phyloP scores from a whole-genome alignment of 2,888 invertebrate species.

The Volucella inanis region DNA sequence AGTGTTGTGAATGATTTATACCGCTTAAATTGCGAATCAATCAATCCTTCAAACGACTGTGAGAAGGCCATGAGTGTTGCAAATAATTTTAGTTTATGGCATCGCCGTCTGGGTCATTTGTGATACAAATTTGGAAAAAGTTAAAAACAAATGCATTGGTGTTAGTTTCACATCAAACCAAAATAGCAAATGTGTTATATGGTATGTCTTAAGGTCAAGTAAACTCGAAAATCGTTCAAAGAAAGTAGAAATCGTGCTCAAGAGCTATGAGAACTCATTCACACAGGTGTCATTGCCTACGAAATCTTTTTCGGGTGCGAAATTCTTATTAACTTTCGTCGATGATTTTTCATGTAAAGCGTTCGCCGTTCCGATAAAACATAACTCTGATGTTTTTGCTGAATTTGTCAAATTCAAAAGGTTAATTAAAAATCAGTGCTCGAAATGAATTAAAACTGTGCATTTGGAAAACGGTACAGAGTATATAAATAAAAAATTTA shows the following conservation, averaged over 20 bases:
- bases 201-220: constrained; percentile 77
- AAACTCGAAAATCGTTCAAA: constrained; percentile 72
- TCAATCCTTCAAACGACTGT: neutral
- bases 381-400: constrained; percentile 72
- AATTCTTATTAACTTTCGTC: constrained; percentile 79
- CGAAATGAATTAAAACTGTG: constrained; percentile 65
- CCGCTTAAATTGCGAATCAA: constrained; percentile 53
- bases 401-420: constrained; percentile 70
- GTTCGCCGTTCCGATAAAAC: constrained; percentile 56
- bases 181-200: constrained; percentile 66
- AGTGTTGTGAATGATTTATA: constrained; percentile 58
- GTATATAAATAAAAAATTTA: constrained; percentile 58
- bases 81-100: constrained; percentile 69
- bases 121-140: constrained; percentile 47
- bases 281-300: constrained; percentile 79
- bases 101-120: constrained; percentile 76
- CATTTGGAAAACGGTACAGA: constrained; percentile 72
- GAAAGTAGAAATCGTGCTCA: constrained; percentile 64
- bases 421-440: constrained; percentile 73
- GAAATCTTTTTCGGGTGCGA: constrained; percentile 77
- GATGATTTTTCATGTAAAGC: constrained; percentile 77
- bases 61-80: constrained; percentile 24
- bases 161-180: constrained; percentile 53
- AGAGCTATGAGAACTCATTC: constrained; percentile 77
- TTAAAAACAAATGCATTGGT: constrained; percentile 37